Percentiles rank a stretch among this genome's conserved stretches.
These are phyloP conservation scores for Aphrophora alni DNA, from an alignment of 2,888 invertebrate species.

Conservation along the genomic window DNA sequence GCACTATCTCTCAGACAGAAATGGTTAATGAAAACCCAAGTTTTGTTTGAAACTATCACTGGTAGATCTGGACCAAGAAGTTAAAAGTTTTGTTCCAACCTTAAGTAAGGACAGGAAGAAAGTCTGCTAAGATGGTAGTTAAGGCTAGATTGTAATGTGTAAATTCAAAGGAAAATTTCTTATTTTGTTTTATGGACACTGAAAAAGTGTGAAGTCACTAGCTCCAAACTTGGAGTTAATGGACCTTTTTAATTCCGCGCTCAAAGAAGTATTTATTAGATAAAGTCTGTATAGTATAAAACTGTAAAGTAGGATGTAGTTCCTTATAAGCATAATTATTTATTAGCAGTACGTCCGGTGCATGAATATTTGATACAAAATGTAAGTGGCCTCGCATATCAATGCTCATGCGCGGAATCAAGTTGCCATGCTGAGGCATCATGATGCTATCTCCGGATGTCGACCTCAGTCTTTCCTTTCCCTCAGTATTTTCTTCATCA, in stretches of 20 bases:
- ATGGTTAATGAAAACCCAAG: no score
- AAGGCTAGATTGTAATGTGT: no score
- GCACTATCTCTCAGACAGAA: no score
- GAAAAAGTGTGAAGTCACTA: no score
- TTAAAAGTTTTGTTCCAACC: no score
- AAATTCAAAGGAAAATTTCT: no score
- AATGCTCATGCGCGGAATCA: background rate
- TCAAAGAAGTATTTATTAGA: background rate
- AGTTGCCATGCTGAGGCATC: background rate
- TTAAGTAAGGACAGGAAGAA: no score
- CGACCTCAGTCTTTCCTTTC: background rate
- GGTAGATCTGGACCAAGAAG: no score
- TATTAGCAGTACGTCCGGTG: background rate
- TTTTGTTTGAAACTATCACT: no score
- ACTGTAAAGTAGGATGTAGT: background rate
- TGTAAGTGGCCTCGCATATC: background rate
- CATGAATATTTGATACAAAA: constrained; percentile 2
- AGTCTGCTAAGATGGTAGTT: no score
- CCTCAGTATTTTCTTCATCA: background rate
- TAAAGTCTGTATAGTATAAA: background rate
- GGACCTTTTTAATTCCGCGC: background rate
- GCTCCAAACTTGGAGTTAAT: no score
- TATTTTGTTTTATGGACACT: no score
- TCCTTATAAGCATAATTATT: background rate
- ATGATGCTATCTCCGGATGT: background rate